phyloP scores from a whole-genome alignment of 2,797 vertebrate genomes.

The Falco cherrug region DNA sequence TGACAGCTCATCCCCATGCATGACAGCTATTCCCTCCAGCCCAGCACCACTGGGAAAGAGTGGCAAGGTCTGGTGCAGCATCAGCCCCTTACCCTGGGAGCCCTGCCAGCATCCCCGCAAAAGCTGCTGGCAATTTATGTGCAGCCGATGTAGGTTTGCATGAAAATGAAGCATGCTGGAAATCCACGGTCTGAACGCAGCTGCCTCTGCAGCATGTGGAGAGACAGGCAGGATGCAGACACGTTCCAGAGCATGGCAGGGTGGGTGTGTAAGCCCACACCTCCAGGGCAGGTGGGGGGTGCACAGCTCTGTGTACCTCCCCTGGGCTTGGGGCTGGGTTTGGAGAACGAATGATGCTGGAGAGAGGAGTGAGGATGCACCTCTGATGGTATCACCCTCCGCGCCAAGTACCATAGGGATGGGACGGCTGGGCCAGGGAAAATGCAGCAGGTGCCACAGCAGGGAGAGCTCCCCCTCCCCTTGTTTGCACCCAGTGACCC shows the following conservation, averaged over 20 bases:
- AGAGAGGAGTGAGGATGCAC: background rate
- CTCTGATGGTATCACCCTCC: background rate
- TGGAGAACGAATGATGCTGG: background rate
- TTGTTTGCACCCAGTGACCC: rapidly evolving
- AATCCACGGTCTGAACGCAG: background rate
- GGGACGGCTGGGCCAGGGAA: background rate
- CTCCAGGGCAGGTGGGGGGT: background rate
- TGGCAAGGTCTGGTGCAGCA: background rate
- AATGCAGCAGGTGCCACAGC: background rate
- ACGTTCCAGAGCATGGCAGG: background rate
- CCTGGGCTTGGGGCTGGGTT: background rate
- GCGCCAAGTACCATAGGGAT: background rate
- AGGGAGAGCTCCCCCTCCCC: background rate
- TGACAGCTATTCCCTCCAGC: background rate
- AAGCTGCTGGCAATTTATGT: conserved; percentile 15
- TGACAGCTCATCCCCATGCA: no score
- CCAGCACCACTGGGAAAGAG: background rate
- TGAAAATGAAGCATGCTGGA: conserved; percentile 3
- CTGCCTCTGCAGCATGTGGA: background rate
- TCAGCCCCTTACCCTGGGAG: background rate
- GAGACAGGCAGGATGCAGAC: background rate
- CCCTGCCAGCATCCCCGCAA: background rate
- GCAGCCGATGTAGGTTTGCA: background rate
- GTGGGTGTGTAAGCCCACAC: background rate
- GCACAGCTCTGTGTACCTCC: background rate